Evolutionary conservation across 2,888 invertebrate genomes (phyloP).

Genomic region (Cephus rjabovi): DNA sequence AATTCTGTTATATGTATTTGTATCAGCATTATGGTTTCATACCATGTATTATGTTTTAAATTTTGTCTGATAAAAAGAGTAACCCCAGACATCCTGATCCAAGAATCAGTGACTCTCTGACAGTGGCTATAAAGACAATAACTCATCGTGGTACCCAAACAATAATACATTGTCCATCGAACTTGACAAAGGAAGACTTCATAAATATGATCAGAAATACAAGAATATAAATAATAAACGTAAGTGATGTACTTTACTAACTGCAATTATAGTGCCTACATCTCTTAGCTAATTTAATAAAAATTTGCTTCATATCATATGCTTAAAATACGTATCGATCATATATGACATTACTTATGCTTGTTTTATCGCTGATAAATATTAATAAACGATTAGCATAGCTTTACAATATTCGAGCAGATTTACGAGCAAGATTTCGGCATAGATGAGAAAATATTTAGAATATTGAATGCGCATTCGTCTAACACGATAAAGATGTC

Average conservation of each 20-base stretch:
- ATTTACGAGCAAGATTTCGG: neutral
- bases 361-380: neutral
- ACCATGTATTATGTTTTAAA: neutral
- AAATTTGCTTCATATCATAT: neutral
- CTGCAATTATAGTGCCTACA: neutral
- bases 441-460: neutral
- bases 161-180: conserved; percentile 39
- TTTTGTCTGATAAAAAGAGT: neutral
- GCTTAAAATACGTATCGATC: neutral
- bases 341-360: neutral
- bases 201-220: conserved; percentile 32
- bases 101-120: conserved; percentile 41
- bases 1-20: neutral
- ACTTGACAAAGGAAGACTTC: conserved; percentile 37
- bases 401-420: neutral
- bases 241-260: neutral
- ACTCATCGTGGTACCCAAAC: conserved; percentile 50
- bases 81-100: conserved; percentile 9
- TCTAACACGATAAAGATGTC: too few species aligned
- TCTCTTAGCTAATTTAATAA: neutral
- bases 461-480: neutral
- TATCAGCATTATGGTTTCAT: neutral
- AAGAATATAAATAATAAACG: neutral
- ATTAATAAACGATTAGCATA: neutral
- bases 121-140: conserved; percentile 39